phyloP scores from a whole-genome alignment of 2,888 invertebrate species.

The Trichogramma evanescens region DNA sequence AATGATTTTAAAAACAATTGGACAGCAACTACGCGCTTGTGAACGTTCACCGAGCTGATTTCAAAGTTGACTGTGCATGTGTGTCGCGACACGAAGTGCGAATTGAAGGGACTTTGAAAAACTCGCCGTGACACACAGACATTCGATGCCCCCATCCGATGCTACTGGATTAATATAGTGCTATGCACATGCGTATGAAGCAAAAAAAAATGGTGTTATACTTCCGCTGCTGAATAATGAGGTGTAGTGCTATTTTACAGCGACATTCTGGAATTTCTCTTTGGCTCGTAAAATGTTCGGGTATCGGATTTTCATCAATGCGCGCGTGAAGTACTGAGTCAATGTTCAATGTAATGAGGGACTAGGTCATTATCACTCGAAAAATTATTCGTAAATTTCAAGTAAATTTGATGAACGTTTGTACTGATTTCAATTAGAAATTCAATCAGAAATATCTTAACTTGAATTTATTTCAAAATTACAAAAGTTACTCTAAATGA shows the following conservation, averaged over 20 bases:
- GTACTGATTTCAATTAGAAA: too few relatives aligned
- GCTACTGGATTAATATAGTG: constrained; percentile 22
- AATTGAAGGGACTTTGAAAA: constrained; percentile 26
- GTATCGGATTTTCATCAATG: constrained; percentile 1
- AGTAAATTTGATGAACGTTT: too few relatives aligned
- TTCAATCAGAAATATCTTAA: too few relatives aligned
- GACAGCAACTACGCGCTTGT: constrained; percentile 1
- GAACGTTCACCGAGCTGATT: constrained; percentile 20
- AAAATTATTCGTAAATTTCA: too few relatives aligned
- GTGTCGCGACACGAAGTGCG: background rate
- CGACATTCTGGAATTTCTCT: constrained; percentile 13
- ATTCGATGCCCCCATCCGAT: constrained; percentile 30
- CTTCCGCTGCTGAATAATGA: constrained; percentile 21
- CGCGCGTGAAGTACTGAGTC: background rate
- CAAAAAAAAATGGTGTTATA: constrained; percentile 19
- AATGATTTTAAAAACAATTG: too few relatives aligned
- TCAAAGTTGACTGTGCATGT: constrained; percentile 21
- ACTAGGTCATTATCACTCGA: too few relatives aligned
- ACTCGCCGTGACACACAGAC: constrained; percentile 21
- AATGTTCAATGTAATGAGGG: too few relatives aligned
- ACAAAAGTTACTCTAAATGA: too few relatives aligned
- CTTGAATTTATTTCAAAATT: too few relatives aligned
- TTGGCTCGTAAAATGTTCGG: background rate
- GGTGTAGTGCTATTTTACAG: constrained; percentile 8
- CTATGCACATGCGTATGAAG: background rate